A percentile compares a stretch with the other conserved stretches of the same genome.
phyloP scores from a whole-genome alignment of 1,140 invertebrate species.

The Hesperophylax magnus region DNA sequence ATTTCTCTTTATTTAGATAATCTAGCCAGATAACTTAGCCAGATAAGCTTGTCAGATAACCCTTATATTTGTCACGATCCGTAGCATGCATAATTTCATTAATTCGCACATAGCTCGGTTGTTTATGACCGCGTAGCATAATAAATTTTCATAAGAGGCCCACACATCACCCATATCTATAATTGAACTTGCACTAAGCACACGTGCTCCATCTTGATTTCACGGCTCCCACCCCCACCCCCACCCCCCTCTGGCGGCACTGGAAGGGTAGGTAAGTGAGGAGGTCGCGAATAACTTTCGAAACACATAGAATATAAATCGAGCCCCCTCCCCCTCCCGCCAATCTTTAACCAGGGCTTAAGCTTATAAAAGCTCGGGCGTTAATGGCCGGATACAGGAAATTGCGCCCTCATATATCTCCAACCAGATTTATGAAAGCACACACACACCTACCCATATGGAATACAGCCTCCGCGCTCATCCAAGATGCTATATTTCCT shows the following conservation, averaged over 20 bases:
- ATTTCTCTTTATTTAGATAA: too few species aligned
- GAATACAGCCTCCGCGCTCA: constrained; percentile 54
- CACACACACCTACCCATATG: constrained; percentile 67
- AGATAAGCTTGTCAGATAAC: too few species aligned
- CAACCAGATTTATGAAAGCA: constrained; percentile 89
- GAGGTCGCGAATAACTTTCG: constrained; percentile 53
- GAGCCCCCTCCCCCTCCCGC: constrained; percentile 50
- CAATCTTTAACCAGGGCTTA: constrained; percentile 74
- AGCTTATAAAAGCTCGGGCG: constrained; percentile 74
- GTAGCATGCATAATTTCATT: too few species aligned
- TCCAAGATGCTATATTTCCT: constrained; percentile 39
- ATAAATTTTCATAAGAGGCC: constrained; percentile 27
- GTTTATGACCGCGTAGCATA: background rate
- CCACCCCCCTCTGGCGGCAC: background rate
- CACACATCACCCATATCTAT: constrained; percentile 37
- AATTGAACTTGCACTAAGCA: constrained; percentile 37
- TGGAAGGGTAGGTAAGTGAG: background rate
- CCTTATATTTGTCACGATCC: background rate
- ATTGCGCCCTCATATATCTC: constrained; percentile 90
- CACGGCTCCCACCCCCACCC: constrained; percentile 2
- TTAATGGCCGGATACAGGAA: constrained; percentile 90
- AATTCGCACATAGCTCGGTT: too few species aligned
- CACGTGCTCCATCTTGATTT: constrained; percentile 36
- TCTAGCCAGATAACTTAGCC: too few species aligned
- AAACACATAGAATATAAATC: constrained; percentile 57